phyloP scores from a whole-genome alignment of 2,888 invertebrate species.

The Liposcelis brunnea region DNA sequence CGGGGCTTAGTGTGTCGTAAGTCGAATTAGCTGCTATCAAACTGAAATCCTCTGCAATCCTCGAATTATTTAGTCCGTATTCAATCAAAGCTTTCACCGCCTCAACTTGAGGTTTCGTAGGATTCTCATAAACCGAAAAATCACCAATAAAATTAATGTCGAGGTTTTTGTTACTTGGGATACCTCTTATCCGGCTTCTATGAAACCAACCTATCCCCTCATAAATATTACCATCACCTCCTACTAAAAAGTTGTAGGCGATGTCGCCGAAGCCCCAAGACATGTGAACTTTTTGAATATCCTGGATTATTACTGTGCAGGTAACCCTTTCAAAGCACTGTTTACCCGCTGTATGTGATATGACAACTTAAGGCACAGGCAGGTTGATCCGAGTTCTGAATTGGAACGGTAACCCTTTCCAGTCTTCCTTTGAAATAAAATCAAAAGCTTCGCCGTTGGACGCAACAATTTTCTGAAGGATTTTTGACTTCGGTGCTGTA shows the following conservation, averaged over 20 bases:
- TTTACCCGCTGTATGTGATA: constrained; percentile 1
- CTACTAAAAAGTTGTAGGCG: constrained; percentile 1
- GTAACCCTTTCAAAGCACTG: neutral
- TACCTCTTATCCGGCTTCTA: neutral
- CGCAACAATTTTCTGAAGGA: no score
- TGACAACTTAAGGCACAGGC: constrained; percentile 1
- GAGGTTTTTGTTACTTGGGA: neutral
- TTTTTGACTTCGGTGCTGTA: no score
- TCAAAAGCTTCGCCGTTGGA: neutral
- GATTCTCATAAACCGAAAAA: constrained; percentile 5
- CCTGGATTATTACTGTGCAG: neutral
- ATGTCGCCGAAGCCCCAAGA: constrained; percentile 1
- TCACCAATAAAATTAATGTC: constrained; percentile 7
- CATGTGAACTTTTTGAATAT: neutral
- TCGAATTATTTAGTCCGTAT: neutral
- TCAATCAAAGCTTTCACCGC: neutral
- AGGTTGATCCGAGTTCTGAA: neutral
- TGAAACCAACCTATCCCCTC: neutral
- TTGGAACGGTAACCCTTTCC: neutral
- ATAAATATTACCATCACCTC: constrained; percentile 5
- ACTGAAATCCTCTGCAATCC: neutral
- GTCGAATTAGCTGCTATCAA: constrained; percentile 1
- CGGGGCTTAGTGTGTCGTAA: neutral
- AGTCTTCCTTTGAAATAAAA: neutral
- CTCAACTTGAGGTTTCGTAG: neutral